Conservation (phyloP, 2,797 vertebrate species). For the Somateria mollissima region DNA sequence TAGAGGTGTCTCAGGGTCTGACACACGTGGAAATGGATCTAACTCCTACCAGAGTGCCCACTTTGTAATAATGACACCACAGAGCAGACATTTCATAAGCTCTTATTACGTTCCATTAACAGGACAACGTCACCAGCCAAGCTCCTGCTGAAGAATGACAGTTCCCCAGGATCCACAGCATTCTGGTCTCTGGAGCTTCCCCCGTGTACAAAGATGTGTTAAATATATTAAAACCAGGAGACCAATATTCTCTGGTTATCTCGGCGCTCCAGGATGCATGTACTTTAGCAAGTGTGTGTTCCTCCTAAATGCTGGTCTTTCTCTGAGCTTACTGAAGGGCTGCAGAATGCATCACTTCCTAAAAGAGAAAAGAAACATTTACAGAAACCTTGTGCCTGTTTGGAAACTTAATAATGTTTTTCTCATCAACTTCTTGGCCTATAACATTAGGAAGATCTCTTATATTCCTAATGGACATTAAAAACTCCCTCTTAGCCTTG, state of each 20-base stretch:
- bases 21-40: too few relatives aligned
- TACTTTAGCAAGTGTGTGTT: not conserved
- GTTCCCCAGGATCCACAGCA: not conserved
- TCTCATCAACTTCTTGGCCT: not conserved
- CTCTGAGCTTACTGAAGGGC: not conserved
- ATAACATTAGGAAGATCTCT: not conserved
- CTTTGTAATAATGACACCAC: not conserved
- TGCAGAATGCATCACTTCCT: not conserved
- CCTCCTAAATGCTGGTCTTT: not conserved
- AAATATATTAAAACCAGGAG: not conserved
- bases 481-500: not conserved
- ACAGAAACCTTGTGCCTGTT: not conserved
- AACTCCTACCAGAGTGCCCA: not conserved
- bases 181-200: not conserved
- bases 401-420: slow-evolving; percentile 2
- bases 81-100: not conserved
- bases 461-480: not conserved
- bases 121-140: not conserved
- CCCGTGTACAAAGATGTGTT: not conserved
- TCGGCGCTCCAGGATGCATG: not conserved
- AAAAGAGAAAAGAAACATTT: slow-evolving; percentile 1
- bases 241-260: not conserved
- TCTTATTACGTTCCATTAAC: not conserved
- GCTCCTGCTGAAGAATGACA: not conserved
- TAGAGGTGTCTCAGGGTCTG: not conserved